Percentiles rank a stretch among this genome's conserved stretches.
These are phyloP conservation scores for Aphidoletes aphidimyza DNA, from an alignment of 2,888 invertebrate genomes.

Conservation along the genomic window DNA sequence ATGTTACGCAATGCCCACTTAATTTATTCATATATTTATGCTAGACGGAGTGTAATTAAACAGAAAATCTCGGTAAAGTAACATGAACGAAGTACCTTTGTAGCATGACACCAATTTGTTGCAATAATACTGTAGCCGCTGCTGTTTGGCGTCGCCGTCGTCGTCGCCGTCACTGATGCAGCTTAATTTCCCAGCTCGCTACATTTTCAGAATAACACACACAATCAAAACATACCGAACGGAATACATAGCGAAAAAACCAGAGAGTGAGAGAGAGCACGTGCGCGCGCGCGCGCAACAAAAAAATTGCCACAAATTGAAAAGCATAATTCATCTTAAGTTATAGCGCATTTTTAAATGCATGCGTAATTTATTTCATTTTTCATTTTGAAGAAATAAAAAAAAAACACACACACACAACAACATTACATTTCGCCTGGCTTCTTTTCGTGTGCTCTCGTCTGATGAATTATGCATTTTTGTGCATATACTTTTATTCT, in stretches of 20 bases:
- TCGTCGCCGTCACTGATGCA: background rate
- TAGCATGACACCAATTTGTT: slow-evolving; percentile 50
- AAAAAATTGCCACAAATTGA: background rate
- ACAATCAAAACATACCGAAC: background rate
- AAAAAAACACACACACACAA: too few species aligned
- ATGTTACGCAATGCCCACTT: background rate
- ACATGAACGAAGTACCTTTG: background rate
- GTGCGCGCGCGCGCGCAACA: too few species aligned
- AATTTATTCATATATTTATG: slow-evolving; percentile 53
- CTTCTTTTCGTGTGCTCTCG: background rate
- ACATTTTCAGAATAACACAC: background rate
- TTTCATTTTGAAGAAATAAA: too few species aligned
- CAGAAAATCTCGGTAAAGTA: slow-evolving; percentile 21
- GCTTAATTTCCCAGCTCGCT: background rate
- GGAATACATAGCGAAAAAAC: too few species aligned
- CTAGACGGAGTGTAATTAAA: slow-evolving; percentile 40
- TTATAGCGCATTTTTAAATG: slow-evolving; percentile 4
- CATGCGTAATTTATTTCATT: slow-evolving; percentile 49
- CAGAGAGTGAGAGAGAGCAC: too few species aligned
- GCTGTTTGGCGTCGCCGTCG: too few species aligned
- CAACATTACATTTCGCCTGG: background rate
- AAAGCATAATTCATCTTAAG: slow-evolving; percentile 41
- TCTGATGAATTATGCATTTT: slow-evolving; percentile 36
- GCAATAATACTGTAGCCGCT: background rate
- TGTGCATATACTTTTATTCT: background rate